phyloP scores from a whole-genome alignment of 2,888 invertebrate species.

The Cerceris rybyensis region DNA sequence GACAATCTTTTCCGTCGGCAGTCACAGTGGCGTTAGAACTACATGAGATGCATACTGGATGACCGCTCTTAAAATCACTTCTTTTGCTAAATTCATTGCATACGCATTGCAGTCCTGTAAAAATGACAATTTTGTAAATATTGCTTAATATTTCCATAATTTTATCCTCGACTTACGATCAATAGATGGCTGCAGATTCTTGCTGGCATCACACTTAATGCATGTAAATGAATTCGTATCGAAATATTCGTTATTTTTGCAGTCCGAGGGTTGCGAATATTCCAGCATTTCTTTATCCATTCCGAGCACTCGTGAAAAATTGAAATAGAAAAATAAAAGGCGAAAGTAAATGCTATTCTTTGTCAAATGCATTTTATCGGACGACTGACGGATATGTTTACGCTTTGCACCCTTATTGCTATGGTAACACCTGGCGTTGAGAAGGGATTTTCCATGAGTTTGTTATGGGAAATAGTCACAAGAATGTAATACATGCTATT shows the following conservation, averaged over 20 bases:
- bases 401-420: slow-evolving; percentile 6
- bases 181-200: slow-evolving; percentile 77
- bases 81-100: slow-evolving; percentile 80
- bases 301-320: slow-evolving; percentile 8
- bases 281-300: slow-evolving; percentile 59
- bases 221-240: slow-evolving; percentile 83
- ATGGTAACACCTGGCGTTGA: slow-evolving; percentile 17
- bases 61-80: slow-evolving; percentile 66
- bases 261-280: slow-evolving; percentile 73
- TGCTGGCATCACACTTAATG: slow-evolving; percentile 80
- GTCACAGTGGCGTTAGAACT: slow-evolving; percentile 74
- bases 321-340: slow-evolving; percentile 28
- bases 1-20: slow-evolving; percentile 76
- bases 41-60: slow-evolving; percentile 76
- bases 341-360: background rate
- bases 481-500: no score
- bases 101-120: slow-evolving; percentile 81
- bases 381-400: slow-evolving; percentile 15
- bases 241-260: slow-evolving; percentile 82
- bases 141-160: background rate
- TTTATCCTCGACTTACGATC: slow-evolving; percentile 76
- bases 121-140: slow-evolving; percentile 13
- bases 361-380: slow-evolving; percentile 10
- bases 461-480: no score
- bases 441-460: no score